phyloP scores from a whole-genome alignment of 1,140 invertebrate genomes.

The Hyles euphorbiae region DNA sequence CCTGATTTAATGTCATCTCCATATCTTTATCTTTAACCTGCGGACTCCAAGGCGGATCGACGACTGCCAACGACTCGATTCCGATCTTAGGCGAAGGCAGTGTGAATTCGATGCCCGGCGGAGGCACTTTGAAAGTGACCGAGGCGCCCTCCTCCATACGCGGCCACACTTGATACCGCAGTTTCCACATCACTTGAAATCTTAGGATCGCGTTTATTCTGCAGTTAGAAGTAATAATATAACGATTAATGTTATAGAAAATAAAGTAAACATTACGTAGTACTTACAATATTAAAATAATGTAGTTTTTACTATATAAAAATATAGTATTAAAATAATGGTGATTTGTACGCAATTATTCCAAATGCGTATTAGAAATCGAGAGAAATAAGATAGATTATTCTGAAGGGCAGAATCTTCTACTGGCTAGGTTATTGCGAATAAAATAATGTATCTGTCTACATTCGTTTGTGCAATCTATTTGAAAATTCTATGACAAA shows the following conservation, averaged over 20 bases:
- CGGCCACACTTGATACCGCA: slow-evolving; percentile 98
- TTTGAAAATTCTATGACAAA: no score
- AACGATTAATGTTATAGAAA: background rate
- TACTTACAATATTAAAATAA: background rate
- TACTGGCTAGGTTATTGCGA: no score
- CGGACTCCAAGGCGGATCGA: slow-evolving; percentile 99
- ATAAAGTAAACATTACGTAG: background rate
- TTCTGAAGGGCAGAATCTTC: no score
- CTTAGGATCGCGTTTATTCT: slow-evolving; percentile 76
- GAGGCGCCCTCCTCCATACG: slow-evolving; percentile 99
- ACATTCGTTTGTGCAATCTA: no score
- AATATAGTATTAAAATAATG: no score
- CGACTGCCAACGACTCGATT: slow-evolving; percentile 93
- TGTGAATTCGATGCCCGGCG: slow-evolving; percentile 99
- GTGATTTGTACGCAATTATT: no score
- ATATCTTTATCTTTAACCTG: slow-evolving; percentile 98
- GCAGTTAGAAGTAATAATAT: slow-evolving; percentile 8
- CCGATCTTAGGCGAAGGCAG: slow-evolving; percentile 99
- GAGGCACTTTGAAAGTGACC: slow-evolving; percentile 96
- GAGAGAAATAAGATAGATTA: no score
- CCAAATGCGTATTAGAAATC: no score
- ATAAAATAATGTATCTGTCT: no score
- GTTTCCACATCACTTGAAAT: slow-evolving; percentile 97
- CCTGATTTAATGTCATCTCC: slow-evolving; percentile 99
- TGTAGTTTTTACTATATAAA: no score